Evolutionary conservation across 2,113 vertebrate species (phyloP).

Genomic region (Gnathonemus longibarbis): DNA sequence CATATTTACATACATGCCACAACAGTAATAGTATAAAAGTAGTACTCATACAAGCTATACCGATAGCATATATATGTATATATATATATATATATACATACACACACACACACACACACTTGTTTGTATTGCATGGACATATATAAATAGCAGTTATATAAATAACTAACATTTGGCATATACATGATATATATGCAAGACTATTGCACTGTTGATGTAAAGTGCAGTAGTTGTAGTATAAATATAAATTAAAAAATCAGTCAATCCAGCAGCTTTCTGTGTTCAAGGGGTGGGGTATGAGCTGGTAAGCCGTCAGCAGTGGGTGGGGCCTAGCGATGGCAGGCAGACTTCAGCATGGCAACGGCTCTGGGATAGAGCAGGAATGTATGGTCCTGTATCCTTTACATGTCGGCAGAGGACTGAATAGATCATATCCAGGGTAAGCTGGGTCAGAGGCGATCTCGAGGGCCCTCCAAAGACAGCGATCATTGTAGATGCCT

Average conservation of each 20-base stretch:
- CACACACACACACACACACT: neutral
- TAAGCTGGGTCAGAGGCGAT: neutral
- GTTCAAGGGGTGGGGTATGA: neutral
- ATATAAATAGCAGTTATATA: neutral
- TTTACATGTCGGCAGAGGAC: neutral
- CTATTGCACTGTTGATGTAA: neutral
- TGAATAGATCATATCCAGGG: neutral
- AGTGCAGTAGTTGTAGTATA: neutral
- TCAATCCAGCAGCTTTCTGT: neutral
- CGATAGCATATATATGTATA: neutral
- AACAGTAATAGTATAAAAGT: neutral
- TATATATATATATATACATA: too few relatives aligned
- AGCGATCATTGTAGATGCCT: neutral
- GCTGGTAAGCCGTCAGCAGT: neutral
- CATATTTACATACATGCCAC: neutral
- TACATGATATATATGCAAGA: neutral
- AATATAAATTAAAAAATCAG: neutral
- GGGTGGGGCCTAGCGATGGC: neutral
- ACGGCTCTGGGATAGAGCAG: neutral
- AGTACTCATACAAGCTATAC: neutral
- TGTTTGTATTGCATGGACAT: too few relatives aligned
- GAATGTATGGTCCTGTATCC: neutral
- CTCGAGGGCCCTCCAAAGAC: neutral
- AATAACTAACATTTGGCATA: neutral
- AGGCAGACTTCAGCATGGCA: neutral